Conservation (phyloP, 2,888 invertebrate species). For the Drosophila mayaguana region DNA sequence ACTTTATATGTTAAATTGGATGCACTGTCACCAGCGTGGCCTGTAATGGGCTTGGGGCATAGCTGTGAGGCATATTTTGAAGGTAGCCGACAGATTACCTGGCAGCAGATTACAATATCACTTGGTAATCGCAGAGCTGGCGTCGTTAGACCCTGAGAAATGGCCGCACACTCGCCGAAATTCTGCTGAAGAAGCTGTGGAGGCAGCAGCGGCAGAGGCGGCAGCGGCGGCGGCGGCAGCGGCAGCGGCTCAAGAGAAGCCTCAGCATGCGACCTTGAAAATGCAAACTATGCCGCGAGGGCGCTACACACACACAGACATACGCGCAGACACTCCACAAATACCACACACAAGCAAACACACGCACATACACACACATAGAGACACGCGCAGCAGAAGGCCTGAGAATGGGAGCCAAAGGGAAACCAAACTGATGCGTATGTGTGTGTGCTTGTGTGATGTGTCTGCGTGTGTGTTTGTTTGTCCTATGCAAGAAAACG, state of each 20-base stretch:
- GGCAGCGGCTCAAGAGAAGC: conserved; percentile 7
- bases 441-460: conserved; percentile 10
- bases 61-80: conserved; percentile 4
- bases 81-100: conserved; percentile 60
- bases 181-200: conserved; percentile 56
- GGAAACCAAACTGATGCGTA: conserved; percentile 5
- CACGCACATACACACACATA: neutral
- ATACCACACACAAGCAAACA: conserved; percentile 24
- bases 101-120: conserved; percentile 72
- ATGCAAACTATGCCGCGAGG: conserved; percentile 78
- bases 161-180: conserved; percentile 55
- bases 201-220: conserved; percentile 7
- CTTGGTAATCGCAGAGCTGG: conserved; percentile 29
- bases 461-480: conserved; percentile 17
- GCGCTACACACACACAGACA: conserved; percentile 59
- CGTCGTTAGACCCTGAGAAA: conserved; percentile 70
- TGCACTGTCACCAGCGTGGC: conserved; percentile 47
- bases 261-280: conserved; percentile 69
- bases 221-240: conserved; percentile 3
- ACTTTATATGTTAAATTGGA: conserved; percentile 61
- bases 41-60: conserved; percentile 57
- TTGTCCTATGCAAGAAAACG: conserved; percentile 54
- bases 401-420: conserved; percentile 43
- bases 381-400: neutral
- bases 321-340: neutral